phyloP scores from a whole-genome alignment of 2,113 vertebrate species.

The Proterorhinus semilunaris region DNA sequence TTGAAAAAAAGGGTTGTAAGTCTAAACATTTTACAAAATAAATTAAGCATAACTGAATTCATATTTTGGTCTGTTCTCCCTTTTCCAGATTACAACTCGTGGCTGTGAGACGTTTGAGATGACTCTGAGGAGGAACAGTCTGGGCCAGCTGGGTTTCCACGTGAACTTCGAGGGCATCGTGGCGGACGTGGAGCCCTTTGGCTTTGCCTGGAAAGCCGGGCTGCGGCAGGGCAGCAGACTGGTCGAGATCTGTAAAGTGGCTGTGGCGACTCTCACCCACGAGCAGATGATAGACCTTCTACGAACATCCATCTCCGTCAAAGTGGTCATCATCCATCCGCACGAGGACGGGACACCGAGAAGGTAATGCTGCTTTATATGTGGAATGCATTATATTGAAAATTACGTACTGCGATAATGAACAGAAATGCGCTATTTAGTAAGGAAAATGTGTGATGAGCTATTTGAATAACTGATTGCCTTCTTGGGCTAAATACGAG shows the following conservation, averaged over 20 bases:
- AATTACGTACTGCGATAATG: background rate
- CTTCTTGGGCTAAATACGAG: no score
- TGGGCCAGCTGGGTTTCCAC: conserved; percentile 95
- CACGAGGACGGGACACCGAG: conserved; percentile 90
- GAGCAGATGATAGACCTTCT: conserved; percentile 98
- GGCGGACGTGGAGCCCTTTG: conserved; percentile 94
- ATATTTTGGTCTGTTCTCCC: background rate
- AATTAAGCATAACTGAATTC: no score
- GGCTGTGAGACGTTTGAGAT: conserved; percentile 95
- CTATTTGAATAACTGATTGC: no score
- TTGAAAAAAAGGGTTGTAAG: no score
- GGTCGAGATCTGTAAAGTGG: conserved; percentile 97
- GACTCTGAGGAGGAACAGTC: conserved; percentile 87
- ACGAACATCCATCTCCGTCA: conserved; percentile 89
- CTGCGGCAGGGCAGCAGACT: conserved; percentile 93
- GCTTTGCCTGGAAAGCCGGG: conserved; percentile 96
- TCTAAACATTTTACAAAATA: no score
- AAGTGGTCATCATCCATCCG: conserved; percentile 95
- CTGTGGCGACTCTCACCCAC: conserved; percentile 91
- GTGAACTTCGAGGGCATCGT: conserved; percentile 98
- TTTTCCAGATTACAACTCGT: conserved; percentile 85
- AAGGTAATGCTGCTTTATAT: conserved; percentile 76
- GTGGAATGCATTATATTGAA: background rate
- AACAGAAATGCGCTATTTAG: no score
- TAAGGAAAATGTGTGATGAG: no score